Evolutionary conservation across 2,888 invertebrate genomes (phyloP).

Genomic region (Lasioglossum oenotherae): DNA sequence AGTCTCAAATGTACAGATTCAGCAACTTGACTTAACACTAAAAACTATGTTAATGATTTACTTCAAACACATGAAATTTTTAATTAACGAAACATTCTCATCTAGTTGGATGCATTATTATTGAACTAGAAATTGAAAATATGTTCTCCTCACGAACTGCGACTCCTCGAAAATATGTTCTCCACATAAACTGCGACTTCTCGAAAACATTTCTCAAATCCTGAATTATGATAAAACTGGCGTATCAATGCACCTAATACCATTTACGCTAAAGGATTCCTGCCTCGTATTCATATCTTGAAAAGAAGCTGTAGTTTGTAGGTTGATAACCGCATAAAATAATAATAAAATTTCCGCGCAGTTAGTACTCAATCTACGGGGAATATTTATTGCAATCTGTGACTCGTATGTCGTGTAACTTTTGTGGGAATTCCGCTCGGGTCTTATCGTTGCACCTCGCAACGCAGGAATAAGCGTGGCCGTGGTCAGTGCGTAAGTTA

Average conservation of each 20-base stretch:
- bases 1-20: too few species aligned
- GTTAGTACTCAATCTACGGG: neutral
- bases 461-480: conserved; percentile 53
- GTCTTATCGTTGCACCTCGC: conserved; percentile 47
- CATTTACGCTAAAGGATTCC: neutral
- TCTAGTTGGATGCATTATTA: neutral
- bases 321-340: neutral
- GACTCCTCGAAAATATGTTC: neutral
- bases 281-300: neutral
- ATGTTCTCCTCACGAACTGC: neutral
- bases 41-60: too few species aligned
- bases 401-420: conserved; percentile 19
- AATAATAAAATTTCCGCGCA: neutral
- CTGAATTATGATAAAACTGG: neutral
- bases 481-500: conserved; percentile 47
- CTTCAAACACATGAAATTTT: neutral
- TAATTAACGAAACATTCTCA: neutral
- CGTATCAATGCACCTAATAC: neutral
- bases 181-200: neutral
- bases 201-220: neutral
- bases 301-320: neutral
- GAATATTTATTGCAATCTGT: neutral
- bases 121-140: neutral
- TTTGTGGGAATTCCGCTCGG: conserved; percentile 23
- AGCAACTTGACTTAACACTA: too few species aligned